Base-by-base conservation (phyloP, 2,797 vertebrate species). In the Phoxinus dragarum region DNA sequence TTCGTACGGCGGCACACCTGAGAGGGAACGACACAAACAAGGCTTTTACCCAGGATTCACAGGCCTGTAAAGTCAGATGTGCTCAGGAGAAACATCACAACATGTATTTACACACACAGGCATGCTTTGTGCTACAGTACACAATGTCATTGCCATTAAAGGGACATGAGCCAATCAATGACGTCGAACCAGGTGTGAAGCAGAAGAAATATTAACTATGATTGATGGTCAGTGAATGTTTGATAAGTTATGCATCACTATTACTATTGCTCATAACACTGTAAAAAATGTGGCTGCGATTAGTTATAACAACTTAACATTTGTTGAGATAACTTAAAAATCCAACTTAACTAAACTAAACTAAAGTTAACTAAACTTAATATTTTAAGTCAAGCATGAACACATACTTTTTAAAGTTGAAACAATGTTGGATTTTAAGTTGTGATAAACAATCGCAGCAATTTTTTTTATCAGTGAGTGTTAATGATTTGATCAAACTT, bases 1-100 rank as follows among this genome's bases (percentile, higher is more conserved):
- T 91, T 93, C 91, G 92, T 93, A 5, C 12, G 61, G 92, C 92
- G 94, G 90, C 34, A 40, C 34, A 76, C 52, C 52, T n/a, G 74
- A 81, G 54, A 74, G 69, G 56, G 77, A 72, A 77, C 66, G 69
- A 47, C 54, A 74, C 49, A 69, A 42, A 66, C 61, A 84, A 76
- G 91, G 88, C 92, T 94, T 94, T 64, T 93, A 92, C 93, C 93
- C 92, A 91, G 85, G 73, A 92, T 94, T 95, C 93, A 92, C 90
- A 74, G 49, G 49, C 49, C 49, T 52, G 17, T 19, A 19, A 52
- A 52, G 9, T 59, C 56, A 59, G 3, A 64, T 34, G 27, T 64
- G 27, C 2, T 31, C 59, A 61, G 87, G 86, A 17, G 36, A 5
- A n/a, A 71, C 16, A 47, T 17, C 71, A 73, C 42, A 49, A 49